Base-by-base conservation (phyloP, 2,888 invertebrate genomes). In the Ectemnius cavifrons region DNA sequence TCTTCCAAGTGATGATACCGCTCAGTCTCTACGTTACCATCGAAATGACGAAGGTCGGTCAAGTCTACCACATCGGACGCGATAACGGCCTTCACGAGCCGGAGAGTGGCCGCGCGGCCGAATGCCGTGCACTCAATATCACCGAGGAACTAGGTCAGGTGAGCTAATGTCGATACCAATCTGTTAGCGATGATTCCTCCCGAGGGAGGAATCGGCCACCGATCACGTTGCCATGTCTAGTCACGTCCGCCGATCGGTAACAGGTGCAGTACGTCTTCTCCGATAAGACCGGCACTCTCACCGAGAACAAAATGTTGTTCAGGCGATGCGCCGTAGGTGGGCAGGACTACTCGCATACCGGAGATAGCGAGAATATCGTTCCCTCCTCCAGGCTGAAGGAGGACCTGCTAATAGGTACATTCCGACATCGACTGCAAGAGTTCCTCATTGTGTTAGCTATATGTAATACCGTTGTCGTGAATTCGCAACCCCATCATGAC, bases 281-380 rank as follows among this genome's bases (percentile, higher is more conserved):
- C 11, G 99, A 99, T 91, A 99, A 99, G 92, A 99, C 99, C 0
- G 99, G 99, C 5, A 99, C 99, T 1, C 92, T 99, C 70, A 99
- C 99, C 0, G 98, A 99, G 91, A 99, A 99, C 91, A 96, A 97
- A 91, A 99, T 99, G 99, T 94, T 98, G 87, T 99, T 99, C 91
- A 94, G 97, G 70, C 93, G 96, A 63, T 99, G 98, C 89, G 95
- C 96, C 2, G 95, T 99, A 28, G 95, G 94, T 27, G 98, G 98
- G 0, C 94, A 95, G 56, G 98, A 99, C 91, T 99, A 97, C 89
- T 95, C 95, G 87, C 97, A 97, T 89, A 94, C 94, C 0, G 93
- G 95, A 28, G 93, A 96, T 5, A 86, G 87, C 14, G 94, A 95
- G 77, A 93, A 94, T 85, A 94, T 95, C 13, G 91, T 92, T 59